phyloP scores from a whole-genome alignment of 2,113 vertebrate genomes.

The Pygoscelis adeliae region DNA sequence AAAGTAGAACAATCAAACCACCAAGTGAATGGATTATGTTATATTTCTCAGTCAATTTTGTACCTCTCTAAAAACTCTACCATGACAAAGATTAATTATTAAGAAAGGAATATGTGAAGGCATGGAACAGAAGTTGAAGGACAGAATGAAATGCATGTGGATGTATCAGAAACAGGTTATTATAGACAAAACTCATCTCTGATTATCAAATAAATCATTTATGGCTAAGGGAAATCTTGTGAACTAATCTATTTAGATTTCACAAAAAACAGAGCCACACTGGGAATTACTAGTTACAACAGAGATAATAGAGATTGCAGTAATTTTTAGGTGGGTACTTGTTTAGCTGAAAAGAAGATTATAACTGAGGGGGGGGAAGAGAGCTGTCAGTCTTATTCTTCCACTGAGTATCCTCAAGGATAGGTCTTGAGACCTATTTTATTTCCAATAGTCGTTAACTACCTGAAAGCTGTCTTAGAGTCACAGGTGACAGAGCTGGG shows the following conservation, averaged over 20 bases:
- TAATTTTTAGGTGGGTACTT: neutral
- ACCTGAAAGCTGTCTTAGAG: neutral
- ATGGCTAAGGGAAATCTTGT: neutral
- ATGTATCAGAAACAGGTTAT: neutral
- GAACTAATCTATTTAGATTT: neutral
- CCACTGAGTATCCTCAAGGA: neutral
- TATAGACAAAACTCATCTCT: neutral
- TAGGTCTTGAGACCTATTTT: neutral
- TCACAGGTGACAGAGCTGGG: neutral
- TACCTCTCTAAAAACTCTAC: neutral
- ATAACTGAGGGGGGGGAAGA: fast-evolving
- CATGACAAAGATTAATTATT: neutral
- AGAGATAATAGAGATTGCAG: neutral
- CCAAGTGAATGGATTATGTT: neutral
- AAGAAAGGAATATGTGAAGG: neutral
- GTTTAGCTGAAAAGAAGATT: neutral
- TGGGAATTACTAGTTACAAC: neutral
- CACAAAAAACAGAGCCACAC: neutral
- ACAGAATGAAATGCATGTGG: neutral
- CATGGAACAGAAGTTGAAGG: neutral
- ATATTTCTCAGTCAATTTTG: neutral
- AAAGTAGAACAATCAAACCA: neutral
- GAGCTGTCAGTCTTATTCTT: neutral
- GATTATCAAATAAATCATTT: neutral
- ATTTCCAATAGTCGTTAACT: neutral